Evolutionary conservation across 2,888 invertebrate genomes (phyloP), one percentile per base, ranked within the genome.

Genomic region (Tanypteryx hageni): DNA sequence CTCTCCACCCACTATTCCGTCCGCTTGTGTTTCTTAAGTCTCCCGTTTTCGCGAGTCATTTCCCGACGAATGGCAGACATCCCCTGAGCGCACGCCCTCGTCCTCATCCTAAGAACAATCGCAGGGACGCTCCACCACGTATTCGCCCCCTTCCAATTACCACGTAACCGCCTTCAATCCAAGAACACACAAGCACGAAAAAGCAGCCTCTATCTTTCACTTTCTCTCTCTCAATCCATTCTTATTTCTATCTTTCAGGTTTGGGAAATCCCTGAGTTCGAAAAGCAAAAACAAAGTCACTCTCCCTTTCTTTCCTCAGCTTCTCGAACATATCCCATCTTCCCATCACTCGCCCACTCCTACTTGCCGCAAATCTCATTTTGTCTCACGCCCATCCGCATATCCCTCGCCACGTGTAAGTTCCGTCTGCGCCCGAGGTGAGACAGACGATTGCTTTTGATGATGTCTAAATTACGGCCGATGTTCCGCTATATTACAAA

Each of bases 101-200:
- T 76, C 76, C 76, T 22, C n/a, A n/a, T n/a, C 18, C 27, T 76
- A 76, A 64, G 76, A 76, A 76, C 76, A 76, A 76, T 76, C 83
- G 27, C 83, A 18, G 31, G 16, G 44, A 61, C 31, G 89, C 31
- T 61, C 18, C 31, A 11, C 64, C n/a, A 31, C 89, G 61, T 57
- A 57, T 68, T n/a, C 68, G 9, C n/a, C 56, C 56, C 44, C 68
- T 56, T 61, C 86, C 61, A 89, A 64, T 89, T 64, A 61, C 89
- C 44, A 89, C 64, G 44, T 89, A 89, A 68, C 64, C 22, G 89
- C 68, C 31, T 83, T 57, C 44, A 57, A 44, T 44, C 56, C 83
- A 14, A 61, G 89, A 89, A 64, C 89, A 89, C 89, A 89, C 89
- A 89, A 44, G 64, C 44, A 18, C 64, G 31, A 64, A 16, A 44